A percentile compares a stretch with the other conserved stretches of the same genome.
Evolutionary conservation across 2,888 invertebrate species (phyloP).

Genomic region (Ernsta delagoae): DNA sequence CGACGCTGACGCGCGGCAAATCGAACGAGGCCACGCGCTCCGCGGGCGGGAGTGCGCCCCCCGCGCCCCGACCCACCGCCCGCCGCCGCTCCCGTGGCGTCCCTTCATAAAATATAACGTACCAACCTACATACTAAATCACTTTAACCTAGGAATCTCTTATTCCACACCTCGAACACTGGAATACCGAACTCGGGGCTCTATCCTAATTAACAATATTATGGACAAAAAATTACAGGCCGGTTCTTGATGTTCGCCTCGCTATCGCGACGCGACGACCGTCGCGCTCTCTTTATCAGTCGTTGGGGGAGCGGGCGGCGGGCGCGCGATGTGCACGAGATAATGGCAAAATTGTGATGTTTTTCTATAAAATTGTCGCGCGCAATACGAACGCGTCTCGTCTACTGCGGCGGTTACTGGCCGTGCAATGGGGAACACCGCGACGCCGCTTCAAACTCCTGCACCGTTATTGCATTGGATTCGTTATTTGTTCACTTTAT

Average conservation of each 20-base stretch:
- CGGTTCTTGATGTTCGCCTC: slow-evolving; percentile 61
- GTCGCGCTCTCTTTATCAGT: slow-evolving; percentile 79
- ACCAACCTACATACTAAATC: slow-evolving; percentile 78
- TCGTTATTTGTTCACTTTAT: slow-evolving; percentile 15
- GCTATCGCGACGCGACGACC: slow-evolving; percentile 67
- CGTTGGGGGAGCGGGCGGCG: slow-evolving; percentile 62
- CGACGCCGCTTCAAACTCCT: slow-evolving; percentile 43
- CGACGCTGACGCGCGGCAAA: slow-evolving; percentile 64
- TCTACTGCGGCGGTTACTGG: slow-evolving; percentile 41
- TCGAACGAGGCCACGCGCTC: slow-evolving; percentile 81
- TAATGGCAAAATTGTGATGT: slow-evolving; percentile 84
- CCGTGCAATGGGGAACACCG: slow-evolving; percentile 22
- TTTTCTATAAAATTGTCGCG: slow-evolving; percentile 67
- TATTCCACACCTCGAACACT: slow-evolving; percentile 75
- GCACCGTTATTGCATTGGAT: slow-evolving; percentile 38
- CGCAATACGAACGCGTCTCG: slow-evolving; percentile 45
- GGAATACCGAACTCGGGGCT: slow-evolving; percentile 75
- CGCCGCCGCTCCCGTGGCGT: slow-evolving; percentile 59
- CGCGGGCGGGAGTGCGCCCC: slow-evolving; percentile 48
- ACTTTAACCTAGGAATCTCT: slow-evolving; percentile 83
- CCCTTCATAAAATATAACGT: slow-evolving; percentile 76
- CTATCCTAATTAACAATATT: slow-evolving; percentile 72
- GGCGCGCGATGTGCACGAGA: slow-evolving; percentile 68
- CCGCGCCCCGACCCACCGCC: slow-evolving; percentile 46
- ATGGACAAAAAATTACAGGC: slow-evolving; percentile 79